Evolutionary conservation across 2,888 invertebrate genomes (phyloP), one percentile per base, ranked within the genome.

Genomic region (Conchocele bisecta): DNA sequence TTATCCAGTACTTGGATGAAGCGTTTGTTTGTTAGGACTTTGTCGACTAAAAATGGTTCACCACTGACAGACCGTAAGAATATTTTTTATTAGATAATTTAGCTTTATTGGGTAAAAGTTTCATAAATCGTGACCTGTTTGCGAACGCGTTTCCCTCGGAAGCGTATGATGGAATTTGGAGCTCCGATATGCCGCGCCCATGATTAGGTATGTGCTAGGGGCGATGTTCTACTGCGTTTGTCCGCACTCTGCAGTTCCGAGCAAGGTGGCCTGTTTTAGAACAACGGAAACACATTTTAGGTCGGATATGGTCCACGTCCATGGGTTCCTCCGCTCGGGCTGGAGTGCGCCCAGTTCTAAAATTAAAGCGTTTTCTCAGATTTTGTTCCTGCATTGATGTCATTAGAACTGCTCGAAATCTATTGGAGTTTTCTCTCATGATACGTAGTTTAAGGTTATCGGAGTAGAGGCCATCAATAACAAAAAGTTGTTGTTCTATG

Each of bases 311-410:
- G 31, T 48, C 48, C 4, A 48, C 48, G 20, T 48, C 4, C 48
- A 48, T 48, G 28, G 48, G 28, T n/a, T 48, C 26, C 9, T 4
- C 46, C 5, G 13, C n/a, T 4, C 31, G 29, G 5, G 28, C 48
- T n/a, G n/a, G n/a, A n/a, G n/a, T n/a, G 22, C 29, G 48, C 48
- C 48, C 48, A 11, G 48, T 48, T 26, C 48, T 5, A n/a, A 48
- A 48, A 15, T 48, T 48, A 28, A 48, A 48, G 15, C 17, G 28
- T 2, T 31, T 15, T 2, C 48, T 15, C 29, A 48, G 17, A 17
- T 48, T 48, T 28, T 48, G 48, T 15, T 48, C 48, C 9, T 5
- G n/a, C 48, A 48, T 48, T 3, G 48, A 28, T 29, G 22, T 17
- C n/a, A n/a, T 28, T 4, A 48, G 29, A 3, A 17, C 17, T 7